phyloP scores from a whole-genome alignment of 2,888 invertebrate species.

The Fragum whitleyi region DNA sequence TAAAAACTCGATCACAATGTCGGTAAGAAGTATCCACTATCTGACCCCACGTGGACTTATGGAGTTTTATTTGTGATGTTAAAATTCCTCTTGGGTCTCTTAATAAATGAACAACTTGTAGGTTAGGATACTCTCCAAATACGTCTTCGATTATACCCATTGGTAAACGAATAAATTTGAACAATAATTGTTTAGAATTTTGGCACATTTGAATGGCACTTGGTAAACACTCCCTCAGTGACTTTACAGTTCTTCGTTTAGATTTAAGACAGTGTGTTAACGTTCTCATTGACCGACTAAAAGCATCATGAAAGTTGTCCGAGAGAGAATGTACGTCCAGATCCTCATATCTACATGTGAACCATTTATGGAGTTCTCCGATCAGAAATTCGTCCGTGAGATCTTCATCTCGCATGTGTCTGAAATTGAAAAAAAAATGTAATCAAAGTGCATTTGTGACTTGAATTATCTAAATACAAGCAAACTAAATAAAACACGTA shows the following conservation, averaged over 20 bases:
- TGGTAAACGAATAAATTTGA: slow-evolving; percentile 60
- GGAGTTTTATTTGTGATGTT: slow-evolving; percentile 47
- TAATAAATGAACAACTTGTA: slow-evolving; percentile 58
- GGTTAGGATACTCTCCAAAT: slow-evolving; percentile 41
- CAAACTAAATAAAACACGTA: too few relatives aligned
- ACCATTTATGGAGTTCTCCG: slow-evolving; percentile 55
- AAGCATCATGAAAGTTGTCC: slow-evolving; percentile 45
- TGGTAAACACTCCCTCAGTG: slow-evolving; percentile 51
- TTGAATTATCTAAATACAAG: too few relatives aligned
- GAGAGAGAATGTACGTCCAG: slow-evolving; percentile 51
- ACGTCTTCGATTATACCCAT: slow-evolving; percentile 44
- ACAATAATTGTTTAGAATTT: slow-evolving; percentile 43
- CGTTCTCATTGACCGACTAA: slow-evolving; percentile 46
- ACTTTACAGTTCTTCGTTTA: slow-evolving; percentile 41
- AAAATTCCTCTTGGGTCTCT: slow-evolving; percentile 57
- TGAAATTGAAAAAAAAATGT: slow-evolving; percentile 22
- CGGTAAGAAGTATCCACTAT: slow-evolving; percentile 27
- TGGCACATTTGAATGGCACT: slow-evolving; percentile 46
- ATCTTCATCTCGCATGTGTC: slow-evolving; percentile 39
- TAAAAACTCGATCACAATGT: slow-evolving; percentile 40
- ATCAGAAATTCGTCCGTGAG: slow-evolving; percentile 46
- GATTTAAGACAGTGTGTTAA: slow-evolving; percentile 36
- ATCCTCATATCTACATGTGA: slow-evolving; percentile 53
- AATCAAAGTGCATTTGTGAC: too few relatives aligned
- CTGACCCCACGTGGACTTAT: slow-evolving; percentile 33